Conservation (phyloP, 2,797 vertebrate species). For the Pangasius mekongensis region DNA sequence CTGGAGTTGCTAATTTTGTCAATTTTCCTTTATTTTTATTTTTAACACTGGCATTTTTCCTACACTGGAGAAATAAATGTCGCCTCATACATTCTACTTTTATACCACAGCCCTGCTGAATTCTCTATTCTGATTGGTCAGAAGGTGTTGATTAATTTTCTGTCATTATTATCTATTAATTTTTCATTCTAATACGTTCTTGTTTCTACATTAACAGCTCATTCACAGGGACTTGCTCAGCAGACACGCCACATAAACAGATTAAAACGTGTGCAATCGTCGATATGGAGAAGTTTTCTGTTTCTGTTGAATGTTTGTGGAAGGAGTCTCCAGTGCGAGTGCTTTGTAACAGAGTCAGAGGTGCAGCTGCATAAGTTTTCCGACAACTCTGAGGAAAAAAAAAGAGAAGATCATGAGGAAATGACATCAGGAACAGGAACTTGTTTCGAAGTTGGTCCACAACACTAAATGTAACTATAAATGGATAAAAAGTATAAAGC, state of each 20-base stretch:
- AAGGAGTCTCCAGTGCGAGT: neutral
- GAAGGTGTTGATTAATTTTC: neutral
- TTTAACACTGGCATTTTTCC: neutral
- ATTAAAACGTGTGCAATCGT: neutral
- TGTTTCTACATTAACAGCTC: neutral
- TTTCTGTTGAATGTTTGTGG: neutral
- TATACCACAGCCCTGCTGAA: neutral
- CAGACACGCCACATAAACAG: neutral
- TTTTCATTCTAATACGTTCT: neutral
- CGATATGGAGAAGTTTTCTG: neutral
- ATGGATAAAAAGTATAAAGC: neutral
- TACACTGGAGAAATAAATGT: neutral
- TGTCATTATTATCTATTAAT: neutral
- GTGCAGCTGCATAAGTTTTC: neutral
- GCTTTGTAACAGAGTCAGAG: neutral
- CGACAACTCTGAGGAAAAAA: neutral
- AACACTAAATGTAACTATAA: neutral
- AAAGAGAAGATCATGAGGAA: neutral
- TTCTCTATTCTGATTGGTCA: neutral
- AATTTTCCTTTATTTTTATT: slow-evolving; percentile 45
- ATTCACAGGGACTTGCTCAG: neutral
- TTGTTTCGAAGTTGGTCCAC: neutral
- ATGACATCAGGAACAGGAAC: neutral
- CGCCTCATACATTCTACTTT: neutral
- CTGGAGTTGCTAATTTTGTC: slow-evolving; percentile 51